These are phyloP conservation scores for Gopherus evgoodei DNA, from an alignment of 2,113 vertebrate species.

Conservation along the genomic window DNA sequence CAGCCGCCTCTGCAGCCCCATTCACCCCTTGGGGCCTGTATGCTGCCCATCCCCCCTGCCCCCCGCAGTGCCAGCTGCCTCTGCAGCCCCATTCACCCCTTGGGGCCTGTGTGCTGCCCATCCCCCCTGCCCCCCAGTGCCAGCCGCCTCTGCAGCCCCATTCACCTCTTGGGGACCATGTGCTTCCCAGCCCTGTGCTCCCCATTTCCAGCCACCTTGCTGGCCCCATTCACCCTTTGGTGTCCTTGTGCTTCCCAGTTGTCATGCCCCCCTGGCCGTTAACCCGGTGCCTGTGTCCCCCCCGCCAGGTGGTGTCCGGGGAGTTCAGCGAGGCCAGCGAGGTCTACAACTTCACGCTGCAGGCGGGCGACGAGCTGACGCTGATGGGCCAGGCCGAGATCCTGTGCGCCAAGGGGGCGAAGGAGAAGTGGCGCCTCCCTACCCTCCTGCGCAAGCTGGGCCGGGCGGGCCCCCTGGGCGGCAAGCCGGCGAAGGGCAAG, in stretches of 20 bases:
- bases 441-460: constrained; percentile 91
- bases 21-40: no score
- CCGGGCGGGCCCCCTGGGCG: constrained; percentile 75
- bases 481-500: constrained; percentile 85
- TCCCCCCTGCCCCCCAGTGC: no score
- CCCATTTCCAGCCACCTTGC: no score
- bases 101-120: no score
- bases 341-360: constrained; percentile 98
- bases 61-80: no score
- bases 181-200: no score
- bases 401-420: constrained; percentile 91
- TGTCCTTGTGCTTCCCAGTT: neutral
- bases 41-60: neutral
- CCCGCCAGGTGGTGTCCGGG: constrained; percentile 92
- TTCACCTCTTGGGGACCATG: no score
- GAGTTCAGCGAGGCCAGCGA: constrained; percentile 99
- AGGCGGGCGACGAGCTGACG: constrained; percentile 96
- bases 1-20: neutral
- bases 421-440: constrained; percentile 94
- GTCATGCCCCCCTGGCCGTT: neutral
- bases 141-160: neutral
- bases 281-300: neutral
- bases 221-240: neutral
- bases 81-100: no score
- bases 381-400: constrained; percentile 99